Evolutionary conservation across 2,797 vertebrate genomes (phyloP), one percentile per base, ranked within the genome.

Genomic region (Eulemur mongoz): DNA sequence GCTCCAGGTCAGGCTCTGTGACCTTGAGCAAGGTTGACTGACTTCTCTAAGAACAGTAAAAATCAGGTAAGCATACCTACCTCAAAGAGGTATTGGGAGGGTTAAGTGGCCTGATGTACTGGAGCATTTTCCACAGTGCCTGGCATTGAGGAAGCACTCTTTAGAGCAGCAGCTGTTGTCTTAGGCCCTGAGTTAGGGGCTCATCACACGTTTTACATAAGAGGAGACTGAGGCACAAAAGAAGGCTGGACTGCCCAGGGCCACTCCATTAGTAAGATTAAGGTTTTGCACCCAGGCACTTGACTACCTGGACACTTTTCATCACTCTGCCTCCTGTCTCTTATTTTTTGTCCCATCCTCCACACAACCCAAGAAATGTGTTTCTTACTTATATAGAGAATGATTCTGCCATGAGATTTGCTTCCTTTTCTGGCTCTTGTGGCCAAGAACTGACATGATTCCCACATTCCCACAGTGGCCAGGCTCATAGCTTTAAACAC

Each of bases 381-480:
- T 57, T 76, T 81, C 40, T 91, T 90, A 92, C 30, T 88, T 78
- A 96, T 25, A 63, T 7, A 57, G 27, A 86, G 18, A 79, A 82
- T 79, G 50, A 76, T 48, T 82, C 57, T 73, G 18, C 61, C 59
- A 12, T 35, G 59, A 89, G 30, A 83, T 32, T 27, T 52, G 30
- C 81, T 93, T 96, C 93, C 73, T 81, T 78, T 96, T 80, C 35
- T 75, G 38, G 14, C 43, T 87, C 48, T 72, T 5, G 27, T 38
- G 35, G 14, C 13, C 18, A 70, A 88, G 43, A 95, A 25, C 11
- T 79, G 25, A 73, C 12, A 61, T 30, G 45, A 83, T 76, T 90
- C 45, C 59, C 14, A 82, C 32, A 14, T 38, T 70, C 32, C 9
- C 20, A 67, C 13, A 27, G 12, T 79, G 43, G 7, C 48, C 69